phyloP scores from a whole-genome alignment of 2,797 vertebrate species.

The Carcharodon carcharias region DNA sequence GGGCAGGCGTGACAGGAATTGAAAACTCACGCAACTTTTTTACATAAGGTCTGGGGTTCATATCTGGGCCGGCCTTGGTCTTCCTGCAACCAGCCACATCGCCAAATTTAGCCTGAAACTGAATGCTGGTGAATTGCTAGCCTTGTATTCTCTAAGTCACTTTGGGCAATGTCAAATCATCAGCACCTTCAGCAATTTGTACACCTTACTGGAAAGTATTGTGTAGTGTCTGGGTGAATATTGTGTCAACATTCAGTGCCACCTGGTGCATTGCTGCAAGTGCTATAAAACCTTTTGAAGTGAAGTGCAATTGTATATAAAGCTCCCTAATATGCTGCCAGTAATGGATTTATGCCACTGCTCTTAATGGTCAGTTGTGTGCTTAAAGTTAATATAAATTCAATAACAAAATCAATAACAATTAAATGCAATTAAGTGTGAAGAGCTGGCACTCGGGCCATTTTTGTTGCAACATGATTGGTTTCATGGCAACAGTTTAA shows the following conservation, averaged over 20 bases:
- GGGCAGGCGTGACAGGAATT: no score
- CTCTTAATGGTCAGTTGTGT: background rate
- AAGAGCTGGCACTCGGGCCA: background rate
- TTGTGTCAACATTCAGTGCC: background rate
- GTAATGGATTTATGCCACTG: background rate
- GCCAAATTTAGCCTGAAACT: background rate
- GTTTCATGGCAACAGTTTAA: background rate
- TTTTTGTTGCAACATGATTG: background rate
- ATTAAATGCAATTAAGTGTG: constrained; percentile 19
- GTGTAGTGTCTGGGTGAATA: background rate
- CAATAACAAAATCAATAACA: constrained; percentile 24
- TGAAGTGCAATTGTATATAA: background rate
- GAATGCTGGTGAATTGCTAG: background rate
- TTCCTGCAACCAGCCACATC: background rate
- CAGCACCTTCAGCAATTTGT: background rate
- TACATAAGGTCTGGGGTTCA: no score
- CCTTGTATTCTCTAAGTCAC: background rate
- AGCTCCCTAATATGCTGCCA: background rate
- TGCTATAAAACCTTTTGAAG: background rate
- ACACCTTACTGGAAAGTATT: background rate
- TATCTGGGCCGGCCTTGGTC: background rate
- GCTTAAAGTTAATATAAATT: constrained; percentile 31
- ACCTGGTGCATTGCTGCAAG: background rate
- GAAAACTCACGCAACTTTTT: no score
- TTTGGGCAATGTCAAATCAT: background rate